Evolutionary conservation across 2,113 vertebrate genomes (phyloP), one percentile per base, ranked within the genome.

Genomic region (Glaucidium brasilianum): DNA sequence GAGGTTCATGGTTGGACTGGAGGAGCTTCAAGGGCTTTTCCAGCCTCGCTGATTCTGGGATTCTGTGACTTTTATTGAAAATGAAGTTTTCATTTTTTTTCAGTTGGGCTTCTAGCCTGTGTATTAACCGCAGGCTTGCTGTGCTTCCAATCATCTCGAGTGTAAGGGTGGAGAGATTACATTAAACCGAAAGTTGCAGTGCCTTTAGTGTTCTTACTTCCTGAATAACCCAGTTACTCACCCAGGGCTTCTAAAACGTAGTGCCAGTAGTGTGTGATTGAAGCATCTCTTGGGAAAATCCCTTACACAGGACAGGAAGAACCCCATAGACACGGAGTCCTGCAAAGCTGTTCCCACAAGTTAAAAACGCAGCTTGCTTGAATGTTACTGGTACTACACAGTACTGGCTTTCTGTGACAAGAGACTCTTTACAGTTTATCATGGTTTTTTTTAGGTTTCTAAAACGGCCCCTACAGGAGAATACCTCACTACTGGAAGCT

Each of bases 391-490:
- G 10, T 67, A 0, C 4, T 18, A 17, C 34, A 3, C 47, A 21
- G 4, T 5, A 23, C 7, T 63, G 17, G 7, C 64, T 27, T 62
- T 20, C 41, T 41, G 2, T 32, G 55, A 52, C 63, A 25, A 22
- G 39, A 5, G 47, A 1, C 19, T n/a, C 50, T 37, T 52, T 9
- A 25, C 3, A 32, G 19, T 20, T 10, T 20, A 0, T 73, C 3
- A 0, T 77, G 30, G 17, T 47, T 83, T 69, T 71, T 50, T 88
- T 37, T 27, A 99, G 99, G 99, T 99, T 58, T 99, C 99, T 59
- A 99, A 99, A 97, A 99, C 99, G 2, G 99, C 99, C 35, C 99
- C 99, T 30, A 99, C 99, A 3, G 99, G 99, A 98, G 99, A 99
- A 79, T 99, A 99, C 87, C 98, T 99, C 96, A 99, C 99, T 47